Percentiles rank a stretch among this genome's conserved stretches.
These are phyloP conservation scores for Acanthosoma haemorrhoidale DNA, from an alignment of 2,888 invertebrate genomes.

Conservation along the genomic window DNA sequence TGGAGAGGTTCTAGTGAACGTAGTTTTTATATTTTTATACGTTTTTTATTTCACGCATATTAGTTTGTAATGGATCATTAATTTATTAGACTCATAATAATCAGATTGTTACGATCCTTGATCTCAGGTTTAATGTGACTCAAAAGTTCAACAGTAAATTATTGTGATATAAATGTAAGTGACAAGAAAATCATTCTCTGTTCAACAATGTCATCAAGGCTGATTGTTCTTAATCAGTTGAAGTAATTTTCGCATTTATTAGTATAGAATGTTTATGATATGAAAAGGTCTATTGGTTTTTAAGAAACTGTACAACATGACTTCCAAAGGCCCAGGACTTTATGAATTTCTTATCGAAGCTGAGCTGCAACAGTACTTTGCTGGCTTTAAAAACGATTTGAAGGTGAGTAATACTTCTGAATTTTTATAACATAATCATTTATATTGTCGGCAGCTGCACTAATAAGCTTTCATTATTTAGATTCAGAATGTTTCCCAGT, in stretches of 20 bases:
- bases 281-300: neutral
- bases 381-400: constrained; percentile 69
- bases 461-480: constrained; percentile 39
- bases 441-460: neutral
- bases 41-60: neutral
- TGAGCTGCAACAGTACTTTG: constrained; percentile 87
- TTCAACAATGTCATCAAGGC: too few relatives aligned
- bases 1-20: constrained; percentile 23
- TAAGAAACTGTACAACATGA: constrained; percentile 19
- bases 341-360: constrained; percentile 91
- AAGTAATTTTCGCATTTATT: neutral
- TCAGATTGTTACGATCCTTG: neutral
- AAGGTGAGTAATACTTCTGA: too few relatives aligned
- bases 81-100: neutral
- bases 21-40: constrained; percentile 24
- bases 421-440: too few relatives aligned
- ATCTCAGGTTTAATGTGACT: neutral
- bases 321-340: constrained; percentile 56
- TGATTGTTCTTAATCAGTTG: neutral
- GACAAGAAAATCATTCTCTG: neutral
- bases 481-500: constrained; percentile 76
- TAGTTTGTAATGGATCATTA: neutral
- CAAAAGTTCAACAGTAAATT: neutral
- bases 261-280: neutral
- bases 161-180: constrained; percentile 15